A percentile compares a stretch with the other conserved stretches of the same genome.
phyloP scores from a whole-genome alignment of 2,113 vertebrate genomes.

The Phainopepla nitens region DNA sequence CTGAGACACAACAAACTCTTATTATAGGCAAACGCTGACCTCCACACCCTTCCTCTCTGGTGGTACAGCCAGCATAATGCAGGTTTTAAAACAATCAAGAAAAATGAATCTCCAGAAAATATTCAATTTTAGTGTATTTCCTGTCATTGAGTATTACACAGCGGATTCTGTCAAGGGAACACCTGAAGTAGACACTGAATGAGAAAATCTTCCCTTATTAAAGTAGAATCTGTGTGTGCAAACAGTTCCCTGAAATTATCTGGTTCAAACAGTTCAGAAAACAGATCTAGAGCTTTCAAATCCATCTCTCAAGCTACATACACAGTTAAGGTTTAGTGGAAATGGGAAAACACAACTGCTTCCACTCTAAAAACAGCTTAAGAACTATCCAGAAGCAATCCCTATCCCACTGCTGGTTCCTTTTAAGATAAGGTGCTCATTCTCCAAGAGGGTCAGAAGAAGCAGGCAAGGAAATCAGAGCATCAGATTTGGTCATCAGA shows the following conservation, averaged over 20 bases:
- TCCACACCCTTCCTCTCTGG: neutral
- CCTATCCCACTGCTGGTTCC: neutral
- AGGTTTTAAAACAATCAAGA: neutral
- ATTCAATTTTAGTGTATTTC: neutral
- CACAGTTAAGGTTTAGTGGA: neutral
- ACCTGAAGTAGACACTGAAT: neutral
- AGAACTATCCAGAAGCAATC: neutral
- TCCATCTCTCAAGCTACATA: neutral
- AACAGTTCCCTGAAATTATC: neutral
- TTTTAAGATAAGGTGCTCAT: neutral
- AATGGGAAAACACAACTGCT: neutral
- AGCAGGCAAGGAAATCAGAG: neutral
- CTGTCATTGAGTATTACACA: neutral
- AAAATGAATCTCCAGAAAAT: neutral
- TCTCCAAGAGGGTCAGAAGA: neutral
- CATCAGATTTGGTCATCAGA: neutral
- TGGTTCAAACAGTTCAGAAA: neutral
- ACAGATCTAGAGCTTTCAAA: neutral
- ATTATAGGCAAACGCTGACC: neutral
- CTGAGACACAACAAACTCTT: conserved; percentile 24
- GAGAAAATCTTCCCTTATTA: neutral
- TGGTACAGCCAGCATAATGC: neutral
- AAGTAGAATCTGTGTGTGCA: neutral
- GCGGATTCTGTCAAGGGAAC: neutral
- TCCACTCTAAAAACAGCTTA: neutral